A percentile compares a stretch with the other conserved stretches of the same genome.
Evolutionary conservation across 2,888 invertebrate genomes (phyloP).

Genomic region (Idaea biselata): DNA sequence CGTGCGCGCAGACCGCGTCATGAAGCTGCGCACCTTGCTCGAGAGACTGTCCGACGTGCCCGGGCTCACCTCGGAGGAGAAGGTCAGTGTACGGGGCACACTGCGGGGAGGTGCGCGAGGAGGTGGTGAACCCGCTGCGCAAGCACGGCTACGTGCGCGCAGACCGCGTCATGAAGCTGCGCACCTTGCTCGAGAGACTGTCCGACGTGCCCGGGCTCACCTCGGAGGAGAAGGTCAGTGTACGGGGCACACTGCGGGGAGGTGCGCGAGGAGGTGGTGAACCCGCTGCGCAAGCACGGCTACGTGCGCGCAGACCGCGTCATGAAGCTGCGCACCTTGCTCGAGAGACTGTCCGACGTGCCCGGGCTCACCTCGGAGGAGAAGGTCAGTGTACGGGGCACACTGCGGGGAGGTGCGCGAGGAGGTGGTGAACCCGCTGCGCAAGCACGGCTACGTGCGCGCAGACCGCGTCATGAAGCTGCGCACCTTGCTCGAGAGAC

Average conservation of each 20-base stretch:
- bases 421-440: constrained; percentile 97
- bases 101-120: constrained; percentile 91
- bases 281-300: constrained; percentile 93
- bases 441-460: constrained; percentile 93
- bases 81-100: constrained; percentile 81
- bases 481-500: constrained; percentile 90
- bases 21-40: constrained; percentile 93
- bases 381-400: constrained; percentile 83
- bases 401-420: constrained; percentile 90
- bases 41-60: constrained; percentile 94
- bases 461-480: constrained; percentile 97
- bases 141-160: constrained; percentile 95
- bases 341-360: constrained; percentile 94
- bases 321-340: constrained; percentile 92
- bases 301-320: constrained; percentile 97
- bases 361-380: constrained; percentile 95
- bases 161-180: constrained; percentile 95
- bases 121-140: constrained; percentile 97
- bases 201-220: constrained; percentile 95
- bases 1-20: constrained; percentile 96
- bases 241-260: constrained; percentile 80
- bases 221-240: constrained; percentile 90
- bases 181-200: constrained; percentile 91
- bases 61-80: constrained; percentile 95
- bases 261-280: constrained; percentile 97